Conservation (phyloP, 1,140 invertebrate species). For the Microvelia longipes region DNA sequence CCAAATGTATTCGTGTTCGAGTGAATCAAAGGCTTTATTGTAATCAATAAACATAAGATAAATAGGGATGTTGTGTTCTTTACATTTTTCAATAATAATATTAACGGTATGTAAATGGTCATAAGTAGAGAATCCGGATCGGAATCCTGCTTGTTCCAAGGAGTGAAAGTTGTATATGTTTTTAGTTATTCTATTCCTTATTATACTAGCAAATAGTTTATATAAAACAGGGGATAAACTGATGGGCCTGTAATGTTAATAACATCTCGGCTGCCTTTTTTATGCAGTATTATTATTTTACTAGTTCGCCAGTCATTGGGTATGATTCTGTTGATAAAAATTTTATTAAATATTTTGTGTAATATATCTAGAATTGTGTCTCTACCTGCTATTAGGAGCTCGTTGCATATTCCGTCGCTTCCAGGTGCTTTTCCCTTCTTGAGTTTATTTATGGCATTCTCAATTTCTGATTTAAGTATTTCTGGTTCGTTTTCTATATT, state of each 20-base stretch:
- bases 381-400: neutral
- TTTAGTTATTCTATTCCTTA: slow-evolving; percentile 21
- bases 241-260: slow-evolving; percentile 26
- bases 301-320: neutral
- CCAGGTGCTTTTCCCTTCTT: neutral
- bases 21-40: slow-evolving; percentile 2
- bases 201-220: slow-evolving; percentile 19
- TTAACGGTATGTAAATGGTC: slow-evolving; percentile 12
- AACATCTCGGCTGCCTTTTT: slow-evolving; percentile 24
- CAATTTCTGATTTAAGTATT: neutral
- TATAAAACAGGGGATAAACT: slow-evolving; percentile 23
- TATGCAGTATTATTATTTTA: slow-evolving; percentile 7
- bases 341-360: neutral
- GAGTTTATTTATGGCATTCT: neutral
- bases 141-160: slow-evolving; percentile 27
- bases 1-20: neutral
- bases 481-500: neutral
- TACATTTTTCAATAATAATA: slow-evolving; percentile 10
- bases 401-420: neutral
- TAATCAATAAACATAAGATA: slow-evolving; percentile 5
- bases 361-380: neutral
- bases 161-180: slow-evolving; percentile 23
- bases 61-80: slow-evolving; percentile 9
- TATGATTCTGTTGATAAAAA: neutral
- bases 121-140: slow-evolving; percentile 19